Evolutionary conservation across 2,113 vertebrate species (phyloP).

Genomic region (Jaculus jaculus): DNA sequence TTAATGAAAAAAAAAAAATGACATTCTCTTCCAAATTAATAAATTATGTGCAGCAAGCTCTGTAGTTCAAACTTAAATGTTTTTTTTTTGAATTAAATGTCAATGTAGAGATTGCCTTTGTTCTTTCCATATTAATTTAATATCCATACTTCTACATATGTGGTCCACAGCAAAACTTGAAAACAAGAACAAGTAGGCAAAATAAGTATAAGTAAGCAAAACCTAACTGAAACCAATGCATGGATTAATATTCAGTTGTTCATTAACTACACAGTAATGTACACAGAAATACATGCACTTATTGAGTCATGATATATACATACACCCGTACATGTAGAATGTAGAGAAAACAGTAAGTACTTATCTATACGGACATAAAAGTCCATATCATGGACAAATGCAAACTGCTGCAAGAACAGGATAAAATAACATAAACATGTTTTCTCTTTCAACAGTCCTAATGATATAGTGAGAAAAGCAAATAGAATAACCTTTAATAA

Average conservation of each 20-base stretch:
- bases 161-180: not conserved
- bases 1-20: constrained; percentile 62
- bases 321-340: too few species aligned
- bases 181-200: not conserved
- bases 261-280: too few species aligned
- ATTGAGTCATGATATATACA: too few species aligned
- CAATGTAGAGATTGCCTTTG: not conserved
- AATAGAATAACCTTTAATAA: not conserved
- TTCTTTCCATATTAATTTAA: not conserved
- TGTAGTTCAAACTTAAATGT: not conserved
- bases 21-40: constrained; percentile 49
- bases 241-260: too few species aligned
- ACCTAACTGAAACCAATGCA: not conserved
- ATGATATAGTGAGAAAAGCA: not conserved
- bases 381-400: not conserved
- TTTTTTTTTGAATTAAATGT: not conserved
- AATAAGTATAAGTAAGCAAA: too few species aligned
- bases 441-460: not conserved
- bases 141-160: not conserved
- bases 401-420: not conserved
- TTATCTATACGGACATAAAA: too few species aligned
- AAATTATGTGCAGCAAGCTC: not conserved
- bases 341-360: too few species aligned
- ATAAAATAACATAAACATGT: not conserved
- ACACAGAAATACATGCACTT: too few species aligned